Evolutionary conservation across 2,888 invertebrate genomes (phyloP), one percentile per base, ranked within the genome.

Genomic region (Tetragnatha montana): DNA sequence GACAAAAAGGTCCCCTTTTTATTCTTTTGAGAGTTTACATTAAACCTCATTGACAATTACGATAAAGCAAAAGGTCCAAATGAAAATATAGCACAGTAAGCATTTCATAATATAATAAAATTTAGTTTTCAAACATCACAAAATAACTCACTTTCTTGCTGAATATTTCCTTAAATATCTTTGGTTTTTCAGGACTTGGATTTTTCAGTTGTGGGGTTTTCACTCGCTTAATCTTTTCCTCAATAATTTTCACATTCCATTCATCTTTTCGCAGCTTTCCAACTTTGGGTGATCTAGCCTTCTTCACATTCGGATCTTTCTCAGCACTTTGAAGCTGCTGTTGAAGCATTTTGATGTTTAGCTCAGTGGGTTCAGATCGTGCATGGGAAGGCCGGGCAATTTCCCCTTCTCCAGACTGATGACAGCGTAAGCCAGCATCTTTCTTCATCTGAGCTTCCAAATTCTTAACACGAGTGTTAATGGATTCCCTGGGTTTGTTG

Each of bases 291-390:
- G 76, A 71, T 73, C 87, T 86, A 17, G 70, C n/a, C 22, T 92
- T 91, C 22, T 91, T 91, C 8, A 73, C 70, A 76, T 81, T 89
- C 10, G 70, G 51, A 6, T 84, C 90, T 84, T 68, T 87, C 4
- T 87, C 88, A 73, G 83, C 78, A 70, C 84, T 91, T 60, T 89
- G 89, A 60, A 98, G 97, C 94, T 98, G 97, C 93, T 96, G 96
- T 93, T 98, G 97, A 51, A 98, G 97, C 93, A 97, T 96, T 92
- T 96, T 96, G 68, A 98, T 96, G 94, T 98, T 97, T 97, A 98
- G 98, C 93, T 98, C 98, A 88, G 95, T 96, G 90, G 96, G 96
- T 93, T 97, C 97, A 91, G 98, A 96, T 94, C 96, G 97, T 92
- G 92, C 92, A 93, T 95, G 97, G 91, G 98, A 97, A 75, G 97